Conservation (phyloP, 64 coral and sea anemone species). For the Catalaphyllia jardinei region DNA sequence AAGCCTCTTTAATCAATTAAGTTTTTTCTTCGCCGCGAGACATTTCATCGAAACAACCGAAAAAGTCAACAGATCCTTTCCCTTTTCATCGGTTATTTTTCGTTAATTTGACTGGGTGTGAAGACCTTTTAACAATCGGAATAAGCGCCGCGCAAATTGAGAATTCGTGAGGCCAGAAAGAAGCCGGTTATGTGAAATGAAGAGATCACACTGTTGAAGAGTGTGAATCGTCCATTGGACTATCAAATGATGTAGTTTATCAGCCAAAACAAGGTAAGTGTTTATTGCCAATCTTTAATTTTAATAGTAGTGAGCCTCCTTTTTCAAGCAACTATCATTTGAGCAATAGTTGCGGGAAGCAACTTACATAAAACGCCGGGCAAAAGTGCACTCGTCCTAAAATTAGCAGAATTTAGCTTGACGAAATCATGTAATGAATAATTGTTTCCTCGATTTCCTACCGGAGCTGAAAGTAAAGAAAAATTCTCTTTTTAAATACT, state of each 20-base stretch:
- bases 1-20: conserved; percentile 17
- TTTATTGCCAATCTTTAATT: not conserved
- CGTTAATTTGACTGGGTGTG: too few species aligned
- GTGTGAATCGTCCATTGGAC: not conserved
- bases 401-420: too few species aligned
- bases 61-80: not conserved
- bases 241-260: not conserved
- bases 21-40: not conserved
- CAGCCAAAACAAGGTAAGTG: not conserved
- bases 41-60: not conserved
- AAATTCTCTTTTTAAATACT: too few species aligned
- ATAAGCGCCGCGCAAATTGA: too few species aligned
- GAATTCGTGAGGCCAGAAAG: not conserved
- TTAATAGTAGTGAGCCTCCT: not conserved
- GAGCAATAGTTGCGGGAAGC: too few species aligned
- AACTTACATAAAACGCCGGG: too few species aligned
- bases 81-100: not conserved
- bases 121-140: not conserved
- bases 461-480: too few species aligned
- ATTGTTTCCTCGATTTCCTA: too few species aligned
- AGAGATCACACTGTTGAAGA: not conserved
- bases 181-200: not conserved
- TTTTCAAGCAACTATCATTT: too few species aligned
- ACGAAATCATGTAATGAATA: too few species aligned
- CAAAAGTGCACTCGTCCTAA: too few species aligned